A percentile compares a stretch with the other conserved stretches of the same genome.
These are phyloP conservation scores for Caenorhabditis virilis DNA, from an alignment of 2,888 invertebrate genomes.

Conservation along the genomic window DNA sequence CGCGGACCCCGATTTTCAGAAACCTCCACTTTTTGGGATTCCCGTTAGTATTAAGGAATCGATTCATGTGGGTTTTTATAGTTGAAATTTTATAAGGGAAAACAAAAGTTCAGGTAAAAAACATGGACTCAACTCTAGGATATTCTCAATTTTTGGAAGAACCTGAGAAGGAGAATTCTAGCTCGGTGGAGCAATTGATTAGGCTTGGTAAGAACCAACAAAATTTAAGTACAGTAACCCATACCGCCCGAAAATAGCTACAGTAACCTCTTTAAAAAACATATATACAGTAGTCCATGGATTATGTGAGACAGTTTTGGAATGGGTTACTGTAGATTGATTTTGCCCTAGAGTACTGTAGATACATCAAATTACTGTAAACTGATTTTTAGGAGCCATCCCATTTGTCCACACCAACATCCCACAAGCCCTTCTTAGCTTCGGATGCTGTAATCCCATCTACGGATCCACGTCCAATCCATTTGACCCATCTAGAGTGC, in stretches of 20 bases:
- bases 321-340: background rate
- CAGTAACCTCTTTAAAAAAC: too few species aligned
- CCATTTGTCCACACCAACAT: conserved; percentile 72
- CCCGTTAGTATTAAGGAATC: conserved; percentile 64
- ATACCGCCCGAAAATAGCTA: too few species aligned
- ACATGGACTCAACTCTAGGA: conserved; percentile 65
- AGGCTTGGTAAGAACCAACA: conserved; percentile 3
- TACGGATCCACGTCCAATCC: conserved; percentile 68
- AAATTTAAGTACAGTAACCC: too few species aligned
- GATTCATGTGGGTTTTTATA: conserved; percentile 9
- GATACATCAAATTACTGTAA: too few species aligned
- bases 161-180: conserved; percentile 46
- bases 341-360: conserved; percentile 33
- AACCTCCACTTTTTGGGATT: conserved; percentile 57
- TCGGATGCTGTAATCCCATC: conserved; percentile 69
- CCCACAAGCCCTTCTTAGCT: conserved; percentile 67
- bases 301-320: background rate
- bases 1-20: conserved; percentile 6
- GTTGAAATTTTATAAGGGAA: background rate
- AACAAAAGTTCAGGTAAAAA: conserved; percentile 42
- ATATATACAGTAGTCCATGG: too few species aligned
- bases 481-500: conserved; percentile 36
- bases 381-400: conserved; percentile 70
- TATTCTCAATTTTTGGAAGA: conserved; percentile 61
- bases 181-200: conserved; percentile 40